Evolutionary conservation across 2,797 vertebrate species (phyloP).

Genomic region (Cetoscarus ocellatus): DNA sequence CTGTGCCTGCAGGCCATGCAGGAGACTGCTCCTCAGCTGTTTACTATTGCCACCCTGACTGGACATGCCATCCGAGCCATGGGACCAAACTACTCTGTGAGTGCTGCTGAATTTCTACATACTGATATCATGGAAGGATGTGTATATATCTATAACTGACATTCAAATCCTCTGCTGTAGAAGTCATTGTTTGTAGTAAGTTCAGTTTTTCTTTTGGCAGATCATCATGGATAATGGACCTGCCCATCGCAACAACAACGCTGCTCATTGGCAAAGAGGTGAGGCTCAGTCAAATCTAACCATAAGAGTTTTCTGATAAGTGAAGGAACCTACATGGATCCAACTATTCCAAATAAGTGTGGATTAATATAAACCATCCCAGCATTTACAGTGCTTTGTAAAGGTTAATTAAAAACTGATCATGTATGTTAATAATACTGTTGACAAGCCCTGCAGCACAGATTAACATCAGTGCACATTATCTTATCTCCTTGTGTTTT

Average conservation of each 20-base stretch:
- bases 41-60: slow-evolving; percentile 88
- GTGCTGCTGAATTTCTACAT: slow-evolving; percentile 26
- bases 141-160: neutral
- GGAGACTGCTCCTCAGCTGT: slow-evolving; percentile 81
- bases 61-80: slow-evolving; percentile 88
- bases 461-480: too few species aligned
- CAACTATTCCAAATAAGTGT: neutral
- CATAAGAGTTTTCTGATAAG: neutral
- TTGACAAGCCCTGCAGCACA: too few species aligned
- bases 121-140: neutral
- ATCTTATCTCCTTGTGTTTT: too few species aligned
- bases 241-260: slow-evolving; percentile 73
- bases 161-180: neutral
- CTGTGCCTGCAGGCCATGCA: slow-evolving; percentile 69
- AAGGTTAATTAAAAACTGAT: too few species aligned
- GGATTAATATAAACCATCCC: neutral
- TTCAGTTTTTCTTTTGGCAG: slow-evolving; percentile 56
- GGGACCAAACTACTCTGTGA: slow-evolving; percentile 88
- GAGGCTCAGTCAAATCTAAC: slow-evolving; percentile 5
- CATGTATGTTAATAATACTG: too few species aligned
- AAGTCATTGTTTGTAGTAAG: neutral
- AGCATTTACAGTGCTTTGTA: too few species aligned
- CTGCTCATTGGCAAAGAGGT: slow-evolving; percentile 85
- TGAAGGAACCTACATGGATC: neutral
- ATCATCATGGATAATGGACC: slow-evolving; percentile 90